phyloP scores from a whole-genome alignment of 1,140 invertebrate genomes.

The Euborellia annulipes region DNA sequence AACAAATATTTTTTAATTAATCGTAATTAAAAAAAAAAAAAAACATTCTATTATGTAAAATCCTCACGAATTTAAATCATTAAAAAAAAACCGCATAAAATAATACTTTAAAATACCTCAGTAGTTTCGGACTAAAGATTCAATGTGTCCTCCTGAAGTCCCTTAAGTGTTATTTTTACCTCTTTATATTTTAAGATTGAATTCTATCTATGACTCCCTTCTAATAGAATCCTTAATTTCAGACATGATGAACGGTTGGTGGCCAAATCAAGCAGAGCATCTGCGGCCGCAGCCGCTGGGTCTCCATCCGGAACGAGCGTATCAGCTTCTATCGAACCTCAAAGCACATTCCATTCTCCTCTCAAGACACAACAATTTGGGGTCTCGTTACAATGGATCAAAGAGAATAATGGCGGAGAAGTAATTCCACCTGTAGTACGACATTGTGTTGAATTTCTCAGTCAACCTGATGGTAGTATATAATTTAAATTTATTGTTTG shows the following conservation, averaged over 20 bases:
- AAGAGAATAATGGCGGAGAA: slow-evolving; percentile 61
- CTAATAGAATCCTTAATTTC: slow-evolving; percentile 17
- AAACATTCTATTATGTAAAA: too few relatives aligned
- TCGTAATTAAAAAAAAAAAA: too few relatives aligned
- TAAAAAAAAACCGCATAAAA: too few relatives aligned
- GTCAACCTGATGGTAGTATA: slow-evolving; percentile 71
- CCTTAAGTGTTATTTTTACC: too few relatives aligned
- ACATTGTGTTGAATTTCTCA: slow-evolving; percentile 77
- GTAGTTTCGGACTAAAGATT: too few relatives aligned
- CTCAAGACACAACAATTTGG: slow-evolving; percentile 80
- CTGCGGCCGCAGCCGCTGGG: slow-evolving; percentile 11
- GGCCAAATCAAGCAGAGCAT: slow-evolving; percentile 34
- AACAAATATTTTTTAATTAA: too few relatives aligned
- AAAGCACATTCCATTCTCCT: slow-evolving; percentile 28
- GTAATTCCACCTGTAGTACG: slow-evolving; percentile 80
- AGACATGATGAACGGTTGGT: slow-evolving; percentile 57
- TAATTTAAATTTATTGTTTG: too few relatives aligned
- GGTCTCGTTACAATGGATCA: slow-evolving; percentile 79
- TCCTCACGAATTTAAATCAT: too few relatives aligned
- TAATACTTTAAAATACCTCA: too few relatives aligned
- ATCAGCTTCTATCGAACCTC: neutral
- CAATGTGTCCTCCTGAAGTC: too few relatives aligned
- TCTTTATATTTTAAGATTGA: neutral
- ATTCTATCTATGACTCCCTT: neutral
- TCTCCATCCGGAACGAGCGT: neutral